Evolutionary conservation across 2,797 vertebrate genomes (phyloP), one percentile per base, ranked within the genome.

Genomic region (Schizopygopsis malacanthus): DNA sequence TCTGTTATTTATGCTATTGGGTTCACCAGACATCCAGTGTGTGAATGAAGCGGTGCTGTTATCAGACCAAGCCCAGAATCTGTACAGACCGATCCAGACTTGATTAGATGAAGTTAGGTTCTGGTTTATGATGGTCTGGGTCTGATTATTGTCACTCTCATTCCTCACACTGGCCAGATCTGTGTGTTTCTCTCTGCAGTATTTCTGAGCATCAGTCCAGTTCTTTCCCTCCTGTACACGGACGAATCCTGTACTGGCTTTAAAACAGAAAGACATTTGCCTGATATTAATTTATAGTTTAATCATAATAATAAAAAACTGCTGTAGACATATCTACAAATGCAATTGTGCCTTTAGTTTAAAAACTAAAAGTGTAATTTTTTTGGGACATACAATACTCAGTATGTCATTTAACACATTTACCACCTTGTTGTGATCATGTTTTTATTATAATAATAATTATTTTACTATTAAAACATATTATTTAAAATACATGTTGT

Each of bases 61-160:
- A 43, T 89, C 88, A 41, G 84, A 88, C 89, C 89, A 88, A 63
- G 50, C 54, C 88, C 88, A 89, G 28, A 13, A 5, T 39, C 87
- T 47, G 47, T 56, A 61, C 61, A 90, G 75, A 67, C 85, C 81
- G 7, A 87, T 88, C 87, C 87, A 88, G 52, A 47, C 18, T 2
- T 9, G 3, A 0, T n/a, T 1, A 25, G 25, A 1, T 28, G 25
- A 28, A 28, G 25, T 28, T 28, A 28, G 25, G 25, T 28, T 25
- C 0, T 6, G 0, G 25, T 28, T 1, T 8, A 20, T 6, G 20
- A 79, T 1, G 0, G 1, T 5, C 7, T 7, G 0, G 16, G 54
- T 83, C 85, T 50, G 0, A 2, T 59, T 0, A 22, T 82, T 79
- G 65, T 85, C 79, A n/a, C 4, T 41, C 2, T 41, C 0, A 4